These are phyloP conservation scores for Meiosimyza decipiens DNA, from an alignment of 2,888 invertebrate genomes.

Conservation along the genomic window DNA sequence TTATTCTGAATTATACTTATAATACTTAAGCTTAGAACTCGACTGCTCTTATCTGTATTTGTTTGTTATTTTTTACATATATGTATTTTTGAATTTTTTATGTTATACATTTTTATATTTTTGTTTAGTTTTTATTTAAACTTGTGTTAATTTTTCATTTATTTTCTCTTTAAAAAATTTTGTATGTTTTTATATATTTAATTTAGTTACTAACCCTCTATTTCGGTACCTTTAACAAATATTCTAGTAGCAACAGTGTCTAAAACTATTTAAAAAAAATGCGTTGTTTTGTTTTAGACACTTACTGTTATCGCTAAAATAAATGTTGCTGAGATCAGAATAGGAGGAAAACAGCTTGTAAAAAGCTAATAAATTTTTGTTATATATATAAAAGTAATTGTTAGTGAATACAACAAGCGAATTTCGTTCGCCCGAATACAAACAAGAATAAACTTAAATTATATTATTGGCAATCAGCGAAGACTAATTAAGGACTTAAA, in stretches of 20 bases:
- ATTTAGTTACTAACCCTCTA: neutral
- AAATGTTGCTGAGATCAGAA: too few relatives aligned
- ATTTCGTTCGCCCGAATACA: neutral
- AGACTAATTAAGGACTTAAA: conserved; percentile 48
- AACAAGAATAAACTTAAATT: conserved; percentile 1
- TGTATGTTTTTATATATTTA: conserved; percentile 25
- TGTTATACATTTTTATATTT: conserved; percentile 42
- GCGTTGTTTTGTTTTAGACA: neutral
- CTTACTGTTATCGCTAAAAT: too few relatives aligned
- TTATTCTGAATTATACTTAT: conserved; percentile 31
- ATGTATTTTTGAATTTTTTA: conserved; percentile 37
- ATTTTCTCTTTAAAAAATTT: conserved; percentile 44
- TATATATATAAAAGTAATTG: conserved; percentile 35
- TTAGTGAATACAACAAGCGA: conserved; percentile 1
- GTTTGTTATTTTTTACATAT: conserved; percentile 42
- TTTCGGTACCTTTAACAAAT: neutral
- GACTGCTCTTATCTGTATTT: conserved; percentile 34
- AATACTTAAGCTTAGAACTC: neutral
- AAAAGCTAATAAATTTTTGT: conserved; percentile 31
- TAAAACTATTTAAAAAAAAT: too few relatives aligned
- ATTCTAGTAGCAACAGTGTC: neutral
- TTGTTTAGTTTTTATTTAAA: conserved; percentile 38
- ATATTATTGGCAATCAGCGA: conserved; percentile 49
- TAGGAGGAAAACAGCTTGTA: neutral
- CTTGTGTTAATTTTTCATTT: conserved; percentile 39